phyloP scores from a whole-genome alignment of 2,888 invertebrate species.

The Hedychridium roseum region DNA sequence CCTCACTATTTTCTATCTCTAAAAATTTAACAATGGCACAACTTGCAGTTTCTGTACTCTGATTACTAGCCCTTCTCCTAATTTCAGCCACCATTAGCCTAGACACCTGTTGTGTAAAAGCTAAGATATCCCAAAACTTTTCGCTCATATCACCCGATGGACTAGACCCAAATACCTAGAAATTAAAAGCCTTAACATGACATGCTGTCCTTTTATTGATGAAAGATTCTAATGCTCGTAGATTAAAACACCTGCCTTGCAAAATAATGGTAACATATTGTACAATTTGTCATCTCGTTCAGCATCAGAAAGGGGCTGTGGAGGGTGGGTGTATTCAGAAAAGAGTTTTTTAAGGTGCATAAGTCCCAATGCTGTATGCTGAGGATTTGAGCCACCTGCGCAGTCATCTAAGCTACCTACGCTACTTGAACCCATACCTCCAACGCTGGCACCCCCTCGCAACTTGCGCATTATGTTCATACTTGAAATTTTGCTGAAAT shows the following conservation, averaged over 20 bases:
- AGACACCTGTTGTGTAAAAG: slow-evolving; percentile 94
- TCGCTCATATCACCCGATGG: slow-evolving; percentile 96
- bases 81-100: slow-evolving; percentile 97
- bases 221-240: background rate
- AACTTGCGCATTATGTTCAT: slow-evolving; percentile 96
- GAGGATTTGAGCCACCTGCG: slow-evolving; percentile 71
- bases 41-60: slow-evolving; percentile 94
- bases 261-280: slow-evolving; percentile 97
- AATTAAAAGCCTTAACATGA: slow-evolving; percentile 16
- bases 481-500: slow-evolving; percentile 36
- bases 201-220: background rate
- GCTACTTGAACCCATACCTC: slow-evolving; percentile 65
- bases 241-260: slow-evolving; percentile 76
- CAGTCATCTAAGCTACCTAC: slow-evolving; percentile 68
- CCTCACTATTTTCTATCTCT: slow-evolving; percentile 93
- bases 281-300: slow-evolving; percentile 94
- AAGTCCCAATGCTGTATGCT: slow-evolving; percentile 88
- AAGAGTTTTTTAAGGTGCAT: slow-evolving; percentile 97
- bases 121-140: slow-evolving; percentile 95
- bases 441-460: slow-evolving; percentile 69
- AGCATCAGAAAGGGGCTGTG: slow-evolving; percentile 79
- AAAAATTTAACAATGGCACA: slow-evolving; percentile 96
- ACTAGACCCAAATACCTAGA: slow-evolving; percentile 90
- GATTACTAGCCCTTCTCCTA: slow-evolving; percentile 92
- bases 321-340: slow-evolving; percentile 91